Base-by-base conservation (phyloP, 2,888 invertebrate genomes). In the Ryuthela nishihirai region DNA sequence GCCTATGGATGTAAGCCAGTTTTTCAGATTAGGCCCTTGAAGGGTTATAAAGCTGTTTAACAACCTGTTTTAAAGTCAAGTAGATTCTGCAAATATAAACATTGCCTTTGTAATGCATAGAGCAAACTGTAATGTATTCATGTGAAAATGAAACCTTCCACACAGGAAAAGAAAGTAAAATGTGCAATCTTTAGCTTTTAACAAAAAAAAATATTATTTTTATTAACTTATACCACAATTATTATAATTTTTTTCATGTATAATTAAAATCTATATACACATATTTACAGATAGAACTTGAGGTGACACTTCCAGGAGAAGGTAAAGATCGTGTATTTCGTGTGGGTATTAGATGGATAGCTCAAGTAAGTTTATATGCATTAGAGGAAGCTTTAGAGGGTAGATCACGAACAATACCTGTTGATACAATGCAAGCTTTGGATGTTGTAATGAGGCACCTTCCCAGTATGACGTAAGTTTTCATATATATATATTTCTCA, bases 391-490 rank as follows among this genome's bases (percentile, higher is more conserved):
- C 98, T 32, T 79, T 99, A 53, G 95, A 98, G 78, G 98, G 99
- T 21, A 83, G 94, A 53, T 90, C 91, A 41, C 82, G 95, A 69
- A 90, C 91, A 73, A 98, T 99, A 70, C 99, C 99, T 10, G 89
- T 90, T 73, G 99, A 99, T 74, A 94, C 98, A 54, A 94, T 95
- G 68, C 89, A 88, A 72, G 99, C 99, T 41, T 81, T 99, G 71
- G 99, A 99, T 78, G 99, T 99, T 41, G 98, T 99, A 10, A 95
- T 99, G 92, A 82, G 99, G 66, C 99, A 99, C 78, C 80, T 99
- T 70, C 99, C 99, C 1, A 95, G 95, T 63, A 95, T 99, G 93
- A 94, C 92, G 73, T 77, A 68, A 72, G 74, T 70, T 21, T n/a
- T 40, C 36, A 10, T 23, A 12, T n/a, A 25, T 4, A 20, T 41